Percentiles rank a stretch among this genome's conserved stretches.
Evolutionary conservation across 1,140 invertebrate species (phyloP).

Genomic region (Procambarus virginalis): DNA sequence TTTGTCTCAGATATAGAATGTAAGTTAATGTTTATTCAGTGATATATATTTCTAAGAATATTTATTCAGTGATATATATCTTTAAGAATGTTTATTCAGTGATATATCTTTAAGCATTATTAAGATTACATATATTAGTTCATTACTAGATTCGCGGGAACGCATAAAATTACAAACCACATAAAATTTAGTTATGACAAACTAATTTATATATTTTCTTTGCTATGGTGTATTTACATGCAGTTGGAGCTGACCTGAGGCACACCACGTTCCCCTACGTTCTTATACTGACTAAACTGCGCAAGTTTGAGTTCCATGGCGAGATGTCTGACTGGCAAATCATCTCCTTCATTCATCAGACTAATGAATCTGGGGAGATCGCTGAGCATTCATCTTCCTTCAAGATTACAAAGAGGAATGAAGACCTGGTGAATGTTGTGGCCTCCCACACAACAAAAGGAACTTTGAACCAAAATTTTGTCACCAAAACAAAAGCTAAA

Average conservation of each 20-base stretch:
- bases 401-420: neutral
- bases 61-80: too few species aligned
- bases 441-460: neutral
- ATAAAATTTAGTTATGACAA: neutral
- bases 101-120: too few species aligned
- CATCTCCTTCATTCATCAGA: neutral
- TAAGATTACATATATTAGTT: too few species aligned
- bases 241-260: neutral
- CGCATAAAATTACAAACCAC: neutral
- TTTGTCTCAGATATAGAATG: neutral
- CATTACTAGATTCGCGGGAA: neutral
- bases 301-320: neutral
- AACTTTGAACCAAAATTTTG: neutral
- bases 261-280: neutral
- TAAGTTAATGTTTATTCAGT: neutral
- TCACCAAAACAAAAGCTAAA: neutral
- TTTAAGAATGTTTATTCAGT: too few species aligned
- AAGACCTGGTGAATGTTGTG: neutral
- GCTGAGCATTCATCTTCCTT: neutral
- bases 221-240: neutral
- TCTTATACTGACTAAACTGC: neutral
- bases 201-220: neutral
- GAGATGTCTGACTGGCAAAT: neutral
- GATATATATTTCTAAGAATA: too few species aligned
- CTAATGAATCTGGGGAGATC: neutral